phyloP scores from a whole-genome alignment of 2,888 invertebrate species.

The Leptopterna dolabrata region DNA sequence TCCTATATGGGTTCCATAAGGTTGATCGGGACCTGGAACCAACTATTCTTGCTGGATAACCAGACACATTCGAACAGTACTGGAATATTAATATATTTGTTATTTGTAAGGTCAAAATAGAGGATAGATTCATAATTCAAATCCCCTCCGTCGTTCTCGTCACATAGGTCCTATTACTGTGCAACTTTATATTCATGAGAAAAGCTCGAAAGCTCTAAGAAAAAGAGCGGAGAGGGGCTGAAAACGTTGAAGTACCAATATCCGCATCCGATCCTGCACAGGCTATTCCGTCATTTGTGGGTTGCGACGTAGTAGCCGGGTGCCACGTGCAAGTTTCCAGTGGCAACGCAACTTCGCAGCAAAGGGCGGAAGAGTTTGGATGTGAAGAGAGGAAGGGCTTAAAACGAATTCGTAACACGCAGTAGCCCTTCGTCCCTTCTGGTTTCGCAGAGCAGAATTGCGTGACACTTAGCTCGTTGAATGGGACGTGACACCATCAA shows the following conservation, averaged over 20 bases:
- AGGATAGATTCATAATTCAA: background rate
- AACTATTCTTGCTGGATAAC: too few species aligned
- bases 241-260: background rate
- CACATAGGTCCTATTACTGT: background rate
- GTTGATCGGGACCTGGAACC: too few species aligned
- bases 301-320: background rate
- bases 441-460: background rate
- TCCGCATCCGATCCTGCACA: background rate
- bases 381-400: background rate
- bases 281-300: background rate
- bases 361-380: background rate
- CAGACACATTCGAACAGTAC: too few species aligned
- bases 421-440: background rate
- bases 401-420: constrained; percentile 36
- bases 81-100: too few species aligned
- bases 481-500: constrained; percentile 21
- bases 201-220: background rate
- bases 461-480: background rate
- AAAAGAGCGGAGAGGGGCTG: background rate
- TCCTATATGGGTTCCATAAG: too few species aligned
- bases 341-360: constrained; percentile 42
- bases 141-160: background rate
- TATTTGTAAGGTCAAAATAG: too few species aligned
- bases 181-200: background rate
- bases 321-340: constrained; percentile 37